A percentile compares a stretch with the other conserved stretches of the same genome.
Evolutionary conservation across 2,113 vertebrate species (phyloP).

Genomic region (Amphiprion percula): DNA sequence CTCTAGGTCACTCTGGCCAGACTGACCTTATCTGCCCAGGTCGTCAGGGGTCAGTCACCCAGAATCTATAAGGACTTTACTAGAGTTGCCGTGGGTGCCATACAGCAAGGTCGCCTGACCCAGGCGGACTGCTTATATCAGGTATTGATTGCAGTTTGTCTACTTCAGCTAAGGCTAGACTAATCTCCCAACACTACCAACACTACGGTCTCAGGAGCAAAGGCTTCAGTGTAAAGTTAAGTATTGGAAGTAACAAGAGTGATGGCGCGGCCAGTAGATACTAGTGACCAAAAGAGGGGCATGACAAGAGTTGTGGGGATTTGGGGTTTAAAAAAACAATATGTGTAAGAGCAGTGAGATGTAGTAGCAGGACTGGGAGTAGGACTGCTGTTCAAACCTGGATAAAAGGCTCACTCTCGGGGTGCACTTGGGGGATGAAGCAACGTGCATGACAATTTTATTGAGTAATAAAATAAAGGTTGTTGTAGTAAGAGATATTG

Average conservation of each 20-base stretch:
- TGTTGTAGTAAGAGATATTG: conserved; percentile 14
- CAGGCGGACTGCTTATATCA: conserved; percentile 70
- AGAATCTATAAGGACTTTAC: conserved; percentile 82
- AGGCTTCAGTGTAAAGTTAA: conserved; percentile 70
- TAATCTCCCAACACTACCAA: conserved; percentile 70
- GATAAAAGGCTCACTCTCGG: conserved; percentile 43
- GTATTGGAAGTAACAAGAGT: conserved; percentile 62
- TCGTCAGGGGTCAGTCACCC: conserved; percentile 90
- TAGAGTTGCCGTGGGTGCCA: conserved; percentile 61
- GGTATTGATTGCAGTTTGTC: conserved; percentile 81
- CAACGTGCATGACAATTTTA: conserved; percentile 29
- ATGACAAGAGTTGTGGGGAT: conserved; percentile 43
- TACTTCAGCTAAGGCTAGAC: conserved; percentile 67
- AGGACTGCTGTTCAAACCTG: not conserved
- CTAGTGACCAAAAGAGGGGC: conserved; percentile 42
- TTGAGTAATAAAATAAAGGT: conserved; percentile 37
- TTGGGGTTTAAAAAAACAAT: conserved; percentile 43
- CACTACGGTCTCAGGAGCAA: conserved; percentile 65
- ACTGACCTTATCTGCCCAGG: conserved; percentile 86
- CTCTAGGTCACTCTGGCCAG: conserved; percentile 85
- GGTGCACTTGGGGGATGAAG: conserved; percentile 25
- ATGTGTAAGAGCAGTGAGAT: conserved; percentile 30
- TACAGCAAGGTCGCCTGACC: conserved; percentile 72
- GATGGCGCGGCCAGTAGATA: conserved; percentile 51
- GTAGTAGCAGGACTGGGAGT: conserved; percentile 10